Evolutionary conservation across 2,797 vertebrate genomes (phyloP), one percentile per base, ranked within the genome.

Genomic region (Sternotherus odoratus): DNA sequence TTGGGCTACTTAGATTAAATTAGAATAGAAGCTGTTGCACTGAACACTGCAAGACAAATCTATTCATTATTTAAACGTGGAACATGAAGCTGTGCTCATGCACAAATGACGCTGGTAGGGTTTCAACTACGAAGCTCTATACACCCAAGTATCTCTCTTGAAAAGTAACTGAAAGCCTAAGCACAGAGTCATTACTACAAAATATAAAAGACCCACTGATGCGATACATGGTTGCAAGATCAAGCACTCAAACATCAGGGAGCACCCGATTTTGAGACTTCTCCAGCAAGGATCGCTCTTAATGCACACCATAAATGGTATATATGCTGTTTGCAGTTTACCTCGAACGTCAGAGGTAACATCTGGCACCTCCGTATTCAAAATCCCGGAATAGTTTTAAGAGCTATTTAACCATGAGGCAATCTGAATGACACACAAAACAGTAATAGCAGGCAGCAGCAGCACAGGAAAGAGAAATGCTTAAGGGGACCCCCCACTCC

Each of bases 281-380:
- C 21, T 36, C 66, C 11, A 1, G 54, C 17, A 74, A 72, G 1
- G 12, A 21, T 39, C 33, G 19, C 49, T 50, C 16, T 49, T 50
- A 21, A 78, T 23, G 30, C 30, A 50, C n/a, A 39, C 3, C 50
- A 46, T 56, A 77, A 0, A 0, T 43, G 57, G 77, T 5, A 75
- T 2, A 1, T 1, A 4, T 23, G 21, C 60, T 19, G 33, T 0
- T 24, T 24, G 23, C 0, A 1, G 49, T 13, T 5, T 24, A 8
- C 21, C 9, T 49, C 6, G 30, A 0, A 89, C 2, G 21, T 24
- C 12, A 28, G 26, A 63, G 5, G 12, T 3, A 11, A 63, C 16
- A 19, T 7, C 16, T n/a, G 9, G n/a, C 5, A 21, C 9, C 33
- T 36, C 19, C 33, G 36, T 36, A 63, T 66, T 36, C 19, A 36